These are phyloP conservation scores for Capreolus pygargus DNA, from an alignment of 2,113 vertebrate genomes.

Conservation along the genomic window DNA sequence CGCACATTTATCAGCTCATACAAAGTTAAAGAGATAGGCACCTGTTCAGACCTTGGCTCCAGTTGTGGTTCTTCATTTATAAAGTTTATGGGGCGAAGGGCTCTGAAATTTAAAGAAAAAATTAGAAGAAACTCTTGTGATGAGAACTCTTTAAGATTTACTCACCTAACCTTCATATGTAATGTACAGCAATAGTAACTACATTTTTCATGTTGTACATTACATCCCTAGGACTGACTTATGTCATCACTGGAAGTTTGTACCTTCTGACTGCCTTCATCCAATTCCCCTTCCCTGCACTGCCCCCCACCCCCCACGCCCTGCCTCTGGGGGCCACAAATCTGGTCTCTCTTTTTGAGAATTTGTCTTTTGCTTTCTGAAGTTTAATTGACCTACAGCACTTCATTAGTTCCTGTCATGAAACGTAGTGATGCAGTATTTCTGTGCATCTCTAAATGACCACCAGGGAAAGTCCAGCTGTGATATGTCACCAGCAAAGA, in stretches of 20 bases:
- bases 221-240: fast-evolving
- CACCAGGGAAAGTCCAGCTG: not conserved
- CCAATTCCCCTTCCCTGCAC: not conserved
- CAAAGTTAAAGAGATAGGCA: not conserved
- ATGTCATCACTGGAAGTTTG: not conserved
- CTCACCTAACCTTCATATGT: not conserved
- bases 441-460: not conserved
- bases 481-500: not conserved
- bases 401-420: not conserved
- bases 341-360: not conserved
- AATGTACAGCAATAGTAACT: fast-evolving
- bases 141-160: not conserved
- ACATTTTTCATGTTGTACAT: fast-evolving
- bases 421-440: not conserved
- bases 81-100: slow-evolving; percentile 11
- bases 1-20: fast-evolving
- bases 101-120: not conserved
- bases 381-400: not conserved
- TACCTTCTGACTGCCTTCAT: not conserved
- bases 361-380: not conserved
- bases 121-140: not conserved
- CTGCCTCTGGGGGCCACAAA: not conserved
- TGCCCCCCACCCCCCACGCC: fast-evolving
- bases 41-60: slow-evolving; percentile 56
- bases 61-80: slow-evolving; percentile 34